Evolutionary conservation across 2,797 vertebrate species (phyloP), one percentile per base, ranked within the genome.

Genomic region (Melopsittacus undulatus): DNA sequence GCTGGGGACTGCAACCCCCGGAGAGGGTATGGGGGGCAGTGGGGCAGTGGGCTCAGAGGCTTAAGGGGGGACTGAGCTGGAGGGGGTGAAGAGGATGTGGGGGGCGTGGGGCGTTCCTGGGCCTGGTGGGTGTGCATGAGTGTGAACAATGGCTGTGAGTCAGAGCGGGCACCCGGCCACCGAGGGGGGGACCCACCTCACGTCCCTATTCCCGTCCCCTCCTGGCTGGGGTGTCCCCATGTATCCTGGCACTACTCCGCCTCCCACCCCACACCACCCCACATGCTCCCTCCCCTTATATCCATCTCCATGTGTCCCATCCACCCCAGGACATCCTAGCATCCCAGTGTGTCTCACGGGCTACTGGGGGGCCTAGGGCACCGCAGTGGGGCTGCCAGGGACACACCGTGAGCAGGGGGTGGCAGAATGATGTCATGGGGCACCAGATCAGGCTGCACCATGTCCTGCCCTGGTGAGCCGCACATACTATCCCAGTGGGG

Each of bases 71-170:
- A 13, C 38, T 52, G 38, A 18, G 67, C 69, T n/a, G 43, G 34
- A 59, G 36, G 42, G 56, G 61, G 34, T 51, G 32, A 40, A 68
- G 51, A 51, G 36, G 73, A 18, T 32, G 66, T 54, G 78, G 76
- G 43, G 52, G 45, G 23, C 52, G 19, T 13, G 64, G 87, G 82
- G 68, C 38, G 83, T 92, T 89, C 40, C 78, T 24, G 62, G 57
- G 36, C 59, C 43, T 78, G 9, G 2, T 42, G 49, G 11, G 6
- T 27, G 27, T 42, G 42, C 5, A 40, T 2, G 49, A 67, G 61
- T 46, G 62, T 7, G 84, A 95, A 95, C 94, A 95, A 95, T 95
- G 88, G 81, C 52, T 54, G 17, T 90, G 69, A 90, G 78, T 90
- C 90, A 83, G 14, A 76, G 20, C 46, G 42, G 83, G 75, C 70